Conservation (phyloP, 2,113 vertebrate genomes). For the Tragelaphus scriptus region DNA sequence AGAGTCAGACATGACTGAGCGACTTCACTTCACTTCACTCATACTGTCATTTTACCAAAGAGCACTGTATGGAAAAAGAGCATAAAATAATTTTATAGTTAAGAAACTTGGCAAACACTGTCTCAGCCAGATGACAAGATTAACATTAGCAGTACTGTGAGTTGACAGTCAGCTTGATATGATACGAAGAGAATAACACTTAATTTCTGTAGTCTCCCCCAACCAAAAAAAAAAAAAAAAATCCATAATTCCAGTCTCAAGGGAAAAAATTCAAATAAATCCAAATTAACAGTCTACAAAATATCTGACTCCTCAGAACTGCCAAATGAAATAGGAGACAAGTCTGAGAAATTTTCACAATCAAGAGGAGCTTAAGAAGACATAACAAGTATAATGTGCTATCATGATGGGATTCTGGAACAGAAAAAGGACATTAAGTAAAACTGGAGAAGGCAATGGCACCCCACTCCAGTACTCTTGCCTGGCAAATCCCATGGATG, state of each 20-base stretch:
- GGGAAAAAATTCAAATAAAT: background rate
- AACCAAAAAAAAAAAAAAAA: background rate
- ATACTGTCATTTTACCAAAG: background rate
- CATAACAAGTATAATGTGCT: background rate
- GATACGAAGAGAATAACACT: background rate
- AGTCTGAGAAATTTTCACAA: background rate
- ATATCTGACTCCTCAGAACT: background rate
- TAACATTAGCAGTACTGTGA: background rate
- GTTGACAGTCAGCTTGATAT: background rate
- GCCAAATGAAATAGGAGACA: background rate
- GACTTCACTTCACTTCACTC: no score
- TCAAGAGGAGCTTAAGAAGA: background rate
- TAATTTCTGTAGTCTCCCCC: background rate
- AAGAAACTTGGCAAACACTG: background rate
- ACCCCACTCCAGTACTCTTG: no score
- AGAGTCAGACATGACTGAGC: accelerated
- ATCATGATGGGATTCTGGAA: background rate
- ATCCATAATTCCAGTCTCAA: background rate
- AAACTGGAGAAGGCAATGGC: background rate
- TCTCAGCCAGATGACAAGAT: background rate
- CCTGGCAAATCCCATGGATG: no score
- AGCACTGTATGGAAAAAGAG: background rate
- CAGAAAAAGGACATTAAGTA: background rate
- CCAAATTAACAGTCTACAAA: background rate
- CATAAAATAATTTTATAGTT: background rate